These are phyloP conservation scores for Gymnoscopelus braueri DNA, from an alignment of 2,797 vertebrate genomes.

Conservation along the genomic window DNA sequence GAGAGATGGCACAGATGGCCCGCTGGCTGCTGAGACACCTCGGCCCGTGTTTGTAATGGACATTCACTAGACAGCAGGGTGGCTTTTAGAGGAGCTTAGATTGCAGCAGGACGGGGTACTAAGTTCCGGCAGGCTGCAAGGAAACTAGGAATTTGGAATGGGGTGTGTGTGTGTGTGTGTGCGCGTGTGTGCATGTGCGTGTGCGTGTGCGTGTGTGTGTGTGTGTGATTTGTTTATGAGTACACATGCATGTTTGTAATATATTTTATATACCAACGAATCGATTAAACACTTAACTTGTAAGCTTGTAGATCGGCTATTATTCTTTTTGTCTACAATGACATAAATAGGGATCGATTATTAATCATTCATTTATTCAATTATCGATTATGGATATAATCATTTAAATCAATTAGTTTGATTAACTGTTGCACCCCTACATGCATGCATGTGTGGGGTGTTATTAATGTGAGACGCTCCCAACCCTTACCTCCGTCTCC, in stretches of 20 bases:
- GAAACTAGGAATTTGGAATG: too few species aligned
- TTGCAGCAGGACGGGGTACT: constrained; percentile 29
- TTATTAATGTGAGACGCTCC: constrained; percentile 54
- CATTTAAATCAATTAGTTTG: too few species aligned
- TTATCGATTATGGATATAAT: too few species aligned
- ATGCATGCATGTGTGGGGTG: constrained; percentile 21
- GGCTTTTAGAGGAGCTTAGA: constrained; percentile 37
- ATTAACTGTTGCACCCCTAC: too few species aligned
- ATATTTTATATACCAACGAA: too few species aligned
- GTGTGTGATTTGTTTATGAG: not conserved
- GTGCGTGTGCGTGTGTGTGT: not conserved
- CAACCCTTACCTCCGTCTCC: constrained; percentile 81
- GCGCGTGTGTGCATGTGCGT: not conserved
- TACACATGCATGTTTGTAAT: too few species aligned
- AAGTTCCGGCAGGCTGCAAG: constrained; percentile 16
- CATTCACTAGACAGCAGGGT: constrained; percentile 2
- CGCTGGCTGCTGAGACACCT: constrained; percentile 30
- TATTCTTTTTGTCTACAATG: too few species aligned
- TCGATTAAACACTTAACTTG: too few species aligned
- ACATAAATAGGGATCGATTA: too few species aligned
- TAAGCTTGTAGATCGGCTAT: too few species aligned
- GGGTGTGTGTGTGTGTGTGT: not conserved
- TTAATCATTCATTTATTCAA: too few species aligned
- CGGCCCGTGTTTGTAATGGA: constrained; percentile 45
- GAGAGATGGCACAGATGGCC: constrained; percentile 48